Evolutionary conservation across 2,888 invertebrate species (phyloP), one percentile per base, ranked within the genome.

Genomic region (Pollenia angustigena): DNA sequence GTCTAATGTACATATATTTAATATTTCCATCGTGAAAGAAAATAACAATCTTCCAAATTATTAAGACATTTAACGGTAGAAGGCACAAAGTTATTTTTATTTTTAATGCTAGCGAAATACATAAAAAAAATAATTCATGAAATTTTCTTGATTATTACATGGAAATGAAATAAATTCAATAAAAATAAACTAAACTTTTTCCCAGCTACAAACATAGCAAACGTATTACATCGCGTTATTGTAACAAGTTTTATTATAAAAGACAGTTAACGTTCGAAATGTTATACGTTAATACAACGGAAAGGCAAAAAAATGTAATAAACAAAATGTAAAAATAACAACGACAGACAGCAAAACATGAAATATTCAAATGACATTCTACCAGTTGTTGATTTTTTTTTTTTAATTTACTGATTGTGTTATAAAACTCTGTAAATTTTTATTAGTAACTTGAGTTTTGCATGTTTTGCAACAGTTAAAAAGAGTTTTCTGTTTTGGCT

Each of bases 291-390:
- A 6, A 23, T 1, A 42, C 40, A 11, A 18, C 40, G 16, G 18
- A 42, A n/a, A 16, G 32, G 7, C 11, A 40, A 66, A 46, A 11
- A 10, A 9, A 56, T 4, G 14, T 46, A 44, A 40, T 12, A 7
- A 71, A 11, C 1, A 48, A n/a, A 23, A 66, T 23, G 8, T 46
- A 48, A 52, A 16, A 40, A n/a, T 50, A 44, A 54, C 50, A 76
- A 18, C 9, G 52, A 52, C 23, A 64, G 16, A 32, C 32, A 32
- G 6, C 1, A 18, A 14, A 32, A 54, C 42, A 52, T 52, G 18
- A 50, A 69, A 68, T 69, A 56, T 79, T 68, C 23, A 69, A 79
- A 69, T 60, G 50, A 52, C 79, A 58, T 60, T 79, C 58, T 69
- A 54, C 44, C n/a, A 64, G 52, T 64, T 64, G 52, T 54, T 44